Percentiles rank a stretch among this genome's conserved stretches.
Conservation (phyloP, 2,888 invertebrate species). For the Ctenicera cuprea region DNA sequence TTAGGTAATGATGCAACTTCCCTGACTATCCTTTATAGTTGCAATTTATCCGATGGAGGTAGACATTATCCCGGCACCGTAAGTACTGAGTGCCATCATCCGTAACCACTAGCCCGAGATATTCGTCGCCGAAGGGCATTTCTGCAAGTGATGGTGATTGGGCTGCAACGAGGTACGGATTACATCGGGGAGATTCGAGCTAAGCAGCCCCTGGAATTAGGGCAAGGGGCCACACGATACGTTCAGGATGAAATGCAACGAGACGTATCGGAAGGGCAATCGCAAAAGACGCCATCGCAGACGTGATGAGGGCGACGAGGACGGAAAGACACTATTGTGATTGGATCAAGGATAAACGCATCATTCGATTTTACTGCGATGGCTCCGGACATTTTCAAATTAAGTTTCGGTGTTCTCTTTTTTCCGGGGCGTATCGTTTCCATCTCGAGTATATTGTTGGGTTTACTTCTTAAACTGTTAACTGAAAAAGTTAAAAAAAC, state of each 20-base stretch:
- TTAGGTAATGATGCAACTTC: constrained; percentile 5
- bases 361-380: constrained; percentile 55
- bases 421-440: constrained; percentile 11
- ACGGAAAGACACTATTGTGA: constrained; percentile 35
- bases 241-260: constrained; percentile 29
- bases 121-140: constrained; percentile 60
- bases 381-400: constrained; percentile 56
- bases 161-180: constrained; percentile 59
- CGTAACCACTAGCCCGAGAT: constrained; percentile 60
- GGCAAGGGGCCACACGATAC: constrained; percentile 33
- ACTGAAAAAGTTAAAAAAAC: background rate
- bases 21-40: constrained; percentile 32
- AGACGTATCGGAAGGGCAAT: constrained; percentile 13
- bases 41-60: constrained; percentile 41
- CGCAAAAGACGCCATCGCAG: background rate
- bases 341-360: constrained; percentile 59
- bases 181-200: constrained; percentile 55
- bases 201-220: constrained; percentile 45
- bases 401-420: constrained; percentile 37
- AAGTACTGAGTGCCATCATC: constrained; percentile 55
- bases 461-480: background rate
- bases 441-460: background rate
- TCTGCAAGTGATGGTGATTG: constrained; percentile 63
- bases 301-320: background rate
- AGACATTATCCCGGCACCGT: constrained; percentile 46